phyloP scores from a whole-genome alignment of 2,888 invertebrate species.

The Cosmia pyralina region DNA sequence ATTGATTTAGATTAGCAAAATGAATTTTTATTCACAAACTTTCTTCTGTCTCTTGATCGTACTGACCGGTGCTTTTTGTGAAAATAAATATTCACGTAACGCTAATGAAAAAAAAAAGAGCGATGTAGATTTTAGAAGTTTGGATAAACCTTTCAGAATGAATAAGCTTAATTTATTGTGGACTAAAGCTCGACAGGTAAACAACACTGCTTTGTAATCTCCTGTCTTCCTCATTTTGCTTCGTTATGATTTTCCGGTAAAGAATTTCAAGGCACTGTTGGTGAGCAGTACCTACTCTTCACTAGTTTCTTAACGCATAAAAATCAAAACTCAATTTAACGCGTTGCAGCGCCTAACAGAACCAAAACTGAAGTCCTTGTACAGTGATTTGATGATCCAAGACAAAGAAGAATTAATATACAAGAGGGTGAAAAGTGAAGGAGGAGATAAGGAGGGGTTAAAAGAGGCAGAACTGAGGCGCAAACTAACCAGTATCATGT shows the following conservation, averaged over 20 bases:
- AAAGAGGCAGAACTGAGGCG: constrained; percentile 95
- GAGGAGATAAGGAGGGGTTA: constrained; percentile 96
- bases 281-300: background rate
- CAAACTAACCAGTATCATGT: constrained; percentile 95
- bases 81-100: constrained; percentile 92
- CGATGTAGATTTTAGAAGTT: constrained; percentile 91
- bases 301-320: too few relatives aligned
- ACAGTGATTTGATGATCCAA: constrained; percentile 96
- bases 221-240: background rate
- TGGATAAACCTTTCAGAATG: constrained; percentile 97
- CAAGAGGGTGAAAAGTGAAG: constrained; percentile 95
- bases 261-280: background rate
- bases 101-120: constrained; percentile 87
- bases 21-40: constrained; percentile 48
- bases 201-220: background rate
- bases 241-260: background rate
- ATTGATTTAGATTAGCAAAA: constrained; percentile 32
- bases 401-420: constrained; percentile 97
- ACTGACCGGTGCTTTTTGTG: constrained; percentile 70
- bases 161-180: constrained; percentile 97
- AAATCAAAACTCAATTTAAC: background rate
- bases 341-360: constrained; percentile 93
- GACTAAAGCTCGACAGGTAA: constrained; percentile 97
- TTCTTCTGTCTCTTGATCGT: constrained; percentile 62
- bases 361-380: constrained; percentile 95